These are phyloP conservation scores for Aplodontia rufa DNA, from an alignment of 2,113 vertebrate species.

Conservation along the genomic window DNA sequence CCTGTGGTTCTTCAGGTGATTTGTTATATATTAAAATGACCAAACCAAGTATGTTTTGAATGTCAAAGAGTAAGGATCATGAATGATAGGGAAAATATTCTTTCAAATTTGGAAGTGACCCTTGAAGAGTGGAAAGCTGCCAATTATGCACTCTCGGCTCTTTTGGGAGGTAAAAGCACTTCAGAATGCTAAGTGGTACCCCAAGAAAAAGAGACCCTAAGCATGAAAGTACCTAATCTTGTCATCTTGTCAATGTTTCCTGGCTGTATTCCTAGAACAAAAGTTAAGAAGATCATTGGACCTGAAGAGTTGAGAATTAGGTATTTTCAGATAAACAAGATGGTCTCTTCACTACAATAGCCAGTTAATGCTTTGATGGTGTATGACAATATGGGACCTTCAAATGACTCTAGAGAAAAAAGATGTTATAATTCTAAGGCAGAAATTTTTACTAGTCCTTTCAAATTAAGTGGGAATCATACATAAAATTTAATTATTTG, in stretches of 20 bases:
- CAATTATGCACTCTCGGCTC: not conserved
- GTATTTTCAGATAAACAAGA: not conserved
- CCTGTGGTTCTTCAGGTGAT: not conserved
- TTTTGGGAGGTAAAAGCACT: not conserved
- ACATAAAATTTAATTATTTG: not conserved
- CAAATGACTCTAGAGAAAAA: not conserved
- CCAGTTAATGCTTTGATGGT: not conserved
- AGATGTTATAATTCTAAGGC: not conserved
- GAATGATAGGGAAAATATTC: not conserved
- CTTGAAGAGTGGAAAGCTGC: not conserved
- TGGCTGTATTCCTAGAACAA: not conserved
- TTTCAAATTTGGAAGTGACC: not conserved
- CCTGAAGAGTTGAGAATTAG: not conserved
- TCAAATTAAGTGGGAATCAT: not conserved
- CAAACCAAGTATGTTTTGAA: not conserved
- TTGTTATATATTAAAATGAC: not conserved
- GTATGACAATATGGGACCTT: not conserved
- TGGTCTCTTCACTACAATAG: not conserved
- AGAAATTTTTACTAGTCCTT: not conserved
- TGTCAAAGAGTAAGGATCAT: not conserved
- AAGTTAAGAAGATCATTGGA: not conserved
- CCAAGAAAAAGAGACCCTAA: not conserved
- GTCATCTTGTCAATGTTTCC: not conserved
- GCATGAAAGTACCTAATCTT: not conserved
- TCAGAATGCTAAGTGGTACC: no score